phyloP scores from a whole-genome alignment of 2,113 vertebrate species.

The Nibea albiflora region DNA sequence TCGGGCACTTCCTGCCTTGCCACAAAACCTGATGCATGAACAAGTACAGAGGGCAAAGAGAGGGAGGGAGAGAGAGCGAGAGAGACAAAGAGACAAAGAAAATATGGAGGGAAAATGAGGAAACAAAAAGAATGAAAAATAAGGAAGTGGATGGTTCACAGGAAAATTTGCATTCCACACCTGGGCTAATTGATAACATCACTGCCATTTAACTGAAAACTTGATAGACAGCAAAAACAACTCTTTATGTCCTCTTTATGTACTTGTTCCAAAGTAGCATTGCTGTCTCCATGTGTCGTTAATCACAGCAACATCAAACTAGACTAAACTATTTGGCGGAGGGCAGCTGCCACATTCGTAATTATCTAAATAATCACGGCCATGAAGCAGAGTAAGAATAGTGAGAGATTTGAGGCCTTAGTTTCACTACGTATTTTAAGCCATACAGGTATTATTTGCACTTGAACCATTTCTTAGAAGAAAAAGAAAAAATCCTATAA shows the following conservation, averaged over 20 bases:
- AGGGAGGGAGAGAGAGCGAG: neutral
- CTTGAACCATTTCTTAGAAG: neutral
- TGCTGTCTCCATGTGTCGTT: neutral
- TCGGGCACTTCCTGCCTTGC: slow-evolving; percentile 50
- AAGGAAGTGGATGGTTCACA: slow-evolving; percentile 12
- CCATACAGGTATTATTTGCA: neutral
- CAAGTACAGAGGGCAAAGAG: slow-evolving; percentile 1
- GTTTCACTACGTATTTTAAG: neutral
- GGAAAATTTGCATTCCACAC: slow-evolving; percentile 54
- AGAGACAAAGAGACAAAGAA: slow-evolving; percentile 12
- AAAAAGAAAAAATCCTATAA: neutral
- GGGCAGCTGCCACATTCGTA: neutral
- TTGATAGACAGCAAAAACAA: neutral
- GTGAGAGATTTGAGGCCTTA: neutral
- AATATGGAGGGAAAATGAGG: neutral
- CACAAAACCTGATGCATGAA: slow-evolving; percentile 43
- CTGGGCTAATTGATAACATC: neutral
- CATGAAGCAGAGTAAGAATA: neutral
- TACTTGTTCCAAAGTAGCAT: neutral
- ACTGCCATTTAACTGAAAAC: slow-evolving; percentile 53
- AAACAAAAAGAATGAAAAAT: slow-evolving; percentile 33
- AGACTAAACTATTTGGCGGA: neutral
- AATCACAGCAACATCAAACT: neutral
- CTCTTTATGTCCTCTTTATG: neutral
- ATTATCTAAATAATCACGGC: neutral